These are phyloP conservation scores for Sebastes hubbsi DNA, from an alignment of 2,797 vertebrate species.

Conservation along the genomic window DNA sequence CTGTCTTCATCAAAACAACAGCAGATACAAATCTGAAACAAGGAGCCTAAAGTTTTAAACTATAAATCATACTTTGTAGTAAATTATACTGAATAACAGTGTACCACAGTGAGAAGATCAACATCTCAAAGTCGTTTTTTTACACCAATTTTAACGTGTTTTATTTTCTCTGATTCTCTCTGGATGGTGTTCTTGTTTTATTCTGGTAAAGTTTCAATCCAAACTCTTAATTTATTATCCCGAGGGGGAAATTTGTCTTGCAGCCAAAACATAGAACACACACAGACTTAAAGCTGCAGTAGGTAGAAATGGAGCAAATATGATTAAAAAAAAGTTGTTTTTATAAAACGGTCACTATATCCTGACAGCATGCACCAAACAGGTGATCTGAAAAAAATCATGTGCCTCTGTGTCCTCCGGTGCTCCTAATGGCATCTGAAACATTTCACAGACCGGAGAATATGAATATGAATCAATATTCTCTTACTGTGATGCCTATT, in stretches of 20 bases:
- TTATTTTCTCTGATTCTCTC: background rate
- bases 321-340: too few relatives aligned
- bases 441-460: too few relatives aligned
- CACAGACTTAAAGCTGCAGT: too few relatives aligned
- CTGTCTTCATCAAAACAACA: constrained; percentile 15
- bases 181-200: too few relatives aligned
- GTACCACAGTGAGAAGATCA: background rate
- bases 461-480: too few relatives aligned
- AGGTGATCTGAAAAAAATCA: too few relatives aligned
- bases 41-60: background rate
- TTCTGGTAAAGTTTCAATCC: background rate
- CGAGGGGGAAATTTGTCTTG: rapidly evolving
- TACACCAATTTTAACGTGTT: background rate
- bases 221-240: background rate
- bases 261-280: too few relatives aligned
- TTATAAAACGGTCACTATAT: too few relatives aligned
- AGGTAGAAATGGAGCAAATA: too few relatives aligned
- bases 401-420: too few relatives aligned
- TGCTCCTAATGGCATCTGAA: too few relatives aligned
- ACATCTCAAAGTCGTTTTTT: background rate
- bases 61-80: background rate
- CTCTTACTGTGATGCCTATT: too few relatives aligned
- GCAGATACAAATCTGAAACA: background rate
- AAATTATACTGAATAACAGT: background rate
- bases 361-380: rapidly evolving